Percentiles rank a stretch among this genome's conserved stretches.
These are phyloP conservation scores for Sturnus vulgaris DNA, from an alignment of 2,113 vertebrate species.

Conservation along the genomic window DNA sequence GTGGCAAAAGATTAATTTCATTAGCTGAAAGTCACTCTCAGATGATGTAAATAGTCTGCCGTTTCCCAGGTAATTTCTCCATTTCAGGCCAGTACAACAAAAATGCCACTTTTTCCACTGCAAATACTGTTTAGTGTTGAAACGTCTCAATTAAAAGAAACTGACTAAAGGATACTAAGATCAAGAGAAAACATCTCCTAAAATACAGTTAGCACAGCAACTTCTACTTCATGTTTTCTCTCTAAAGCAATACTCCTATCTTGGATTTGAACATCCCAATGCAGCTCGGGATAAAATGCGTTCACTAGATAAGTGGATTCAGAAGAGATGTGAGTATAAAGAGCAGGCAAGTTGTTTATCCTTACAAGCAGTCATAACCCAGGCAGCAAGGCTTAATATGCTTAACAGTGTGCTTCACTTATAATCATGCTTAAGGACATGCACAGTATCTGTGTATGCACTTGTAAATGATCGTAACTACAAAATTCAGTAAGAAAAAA, in stretches of 20 bases:
- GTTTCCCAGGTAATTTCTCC: not conserved
- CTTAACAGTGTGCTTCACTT: not conserved
- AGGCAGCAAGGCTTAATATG: not conserved
- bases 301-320: not conserved
- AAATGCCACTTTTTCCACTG: not conserved
- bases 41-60: not conserved
- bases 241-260: not conserved
- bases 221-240: not conserved
- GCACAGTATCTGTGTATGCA: not conserved
- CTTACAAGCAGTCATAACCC: not conserved
- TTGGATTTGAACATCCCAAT: not conserved
- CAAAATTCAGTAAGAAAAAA: not conserved
- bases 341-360: not conserved
- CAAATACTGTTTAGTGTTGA: not conserved
- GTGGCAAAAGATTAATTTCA: not conserved
- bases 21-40: not conserved
- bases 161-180: not conserved
- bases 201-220: not conserved
- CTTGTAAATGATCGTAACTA: not conserved
- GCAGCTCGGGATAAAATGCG: not conserved
- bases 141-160: not conserved
- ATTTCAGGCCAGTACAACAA: not conserved
- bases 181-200: not conserved
- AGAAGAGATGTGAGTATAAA: not conserved
- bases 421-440: not conserved